Conservation (phyloP, 2,113 vertebrate genomes). For the Fulica atra region DNA sequence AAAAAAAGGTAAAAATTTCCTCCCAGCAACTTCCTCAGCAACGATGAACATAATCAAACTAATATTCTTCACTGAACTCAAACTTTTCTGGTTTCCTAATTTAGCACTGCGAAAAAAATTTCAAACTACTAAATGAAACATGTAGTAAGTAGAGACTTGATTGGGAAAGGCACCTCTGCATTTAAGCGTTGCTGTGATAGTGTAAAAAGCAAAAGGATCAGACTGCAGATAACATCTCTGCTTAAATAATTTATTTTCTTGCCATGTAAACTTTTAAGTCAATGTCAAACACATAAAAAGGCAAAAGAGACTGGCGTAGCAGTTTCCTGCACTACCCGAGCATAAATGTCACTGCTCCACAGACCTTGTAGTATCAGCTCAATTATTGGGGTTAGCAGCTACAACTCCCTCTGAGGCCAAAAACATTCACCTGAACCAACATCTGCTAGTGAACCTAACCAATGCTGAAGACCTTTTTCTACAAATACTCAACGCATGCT, state of each 20-base stretch:
- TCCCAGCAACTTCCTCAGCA: background rate
- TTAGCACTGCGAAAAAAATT: background rate
- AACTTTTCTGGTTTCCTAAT: background rate
- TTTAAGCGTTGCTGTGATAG: background rate
- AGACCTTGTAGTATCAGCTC: background rate
- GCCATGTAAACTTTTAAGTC: background rate
- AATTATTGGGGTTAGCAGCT: background rate
- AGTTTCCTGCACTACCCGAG: background rate
- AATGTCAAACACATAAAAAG: background rate
- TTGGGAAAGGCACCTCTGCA: background rate
- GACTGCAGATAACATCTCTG: background rate
- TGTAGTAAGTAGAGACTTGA: background rate
- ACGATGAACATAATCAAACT: background rate
- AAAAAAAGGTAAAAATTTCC: background rate
- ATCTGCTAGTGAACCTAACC: background rate
- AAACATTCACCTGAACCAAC: background rate
- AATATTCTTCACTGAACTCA: background rate
- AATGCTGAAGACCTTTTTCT: background rate
- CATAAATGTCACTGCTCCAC: background rate
- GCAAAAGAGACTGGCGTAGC: background rate
- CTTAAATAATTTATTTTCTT: slow-evolving; percentile 24
- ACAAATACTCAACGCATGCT: background rate
- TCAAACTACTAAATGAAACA: background rate
- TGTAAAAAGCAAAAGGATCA: background rate
- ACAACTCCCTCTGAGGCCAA: background rate